Conservation (phyloP, 2,113 vertebrate species). For the Tachycineta bicolor region DNA sequence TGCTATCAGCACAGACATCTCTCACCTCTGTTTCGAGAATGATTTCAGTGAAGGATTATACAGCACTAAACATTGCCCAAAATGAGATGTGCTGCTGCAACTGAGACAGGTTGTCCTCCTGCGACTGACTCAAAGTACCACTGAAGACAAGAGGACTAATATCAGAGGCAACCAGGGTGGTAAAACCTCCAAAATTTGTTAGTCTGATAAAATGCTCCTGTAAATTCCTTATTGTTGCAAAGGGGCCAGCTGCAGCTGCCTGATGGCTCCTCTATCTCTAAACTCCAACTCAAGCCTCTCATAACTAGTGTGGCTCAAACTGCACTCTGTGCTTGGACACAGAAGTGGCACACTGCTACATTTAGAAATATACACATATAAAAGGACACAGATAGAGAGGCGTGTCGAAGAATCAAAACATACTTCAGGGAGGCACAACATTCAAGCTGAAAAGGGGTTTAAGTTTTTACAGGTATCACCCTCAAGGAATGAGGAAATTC, state of each 20-base stretch:
- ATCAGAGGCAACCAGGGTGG: background rate
- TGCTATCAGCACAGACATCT: background rate
- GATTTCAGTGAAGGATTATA: background rate
- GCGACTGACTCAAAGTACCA: background rate
- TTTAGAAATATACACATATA: background rate
- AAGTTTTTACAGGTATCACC: background rate
- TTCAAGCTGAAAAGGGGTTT: background rate
- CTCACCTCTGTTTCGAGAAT: background rate
- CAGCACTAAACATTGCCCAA: background rate
- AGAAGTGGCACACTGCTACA: background rate
- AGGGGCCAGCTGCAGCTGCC: background rate
- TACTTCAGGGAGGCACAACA: background rate
- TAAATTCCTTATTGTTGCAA: background rate
- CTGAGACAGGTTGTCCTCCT: background rate
- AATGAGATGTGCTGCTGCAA: background rate
- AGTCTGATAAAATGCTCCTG: background rate
- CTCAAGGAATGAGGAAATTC: background rate
- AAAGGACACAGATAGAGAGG: background rate
- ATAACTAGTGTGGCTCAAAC: background rate
- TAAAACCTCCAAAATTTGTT: background rate
- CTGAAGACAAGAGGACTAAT: background rate
- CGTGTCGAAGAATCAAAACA: background rate
- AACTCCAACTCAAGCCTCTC: background rate
- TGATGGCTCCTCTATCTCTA: background rate
- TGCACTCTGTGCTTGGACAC: background rate